Conservation (phyloP, 2,797 vertebrate species). For the Gallinago nigripennis region DNA sequence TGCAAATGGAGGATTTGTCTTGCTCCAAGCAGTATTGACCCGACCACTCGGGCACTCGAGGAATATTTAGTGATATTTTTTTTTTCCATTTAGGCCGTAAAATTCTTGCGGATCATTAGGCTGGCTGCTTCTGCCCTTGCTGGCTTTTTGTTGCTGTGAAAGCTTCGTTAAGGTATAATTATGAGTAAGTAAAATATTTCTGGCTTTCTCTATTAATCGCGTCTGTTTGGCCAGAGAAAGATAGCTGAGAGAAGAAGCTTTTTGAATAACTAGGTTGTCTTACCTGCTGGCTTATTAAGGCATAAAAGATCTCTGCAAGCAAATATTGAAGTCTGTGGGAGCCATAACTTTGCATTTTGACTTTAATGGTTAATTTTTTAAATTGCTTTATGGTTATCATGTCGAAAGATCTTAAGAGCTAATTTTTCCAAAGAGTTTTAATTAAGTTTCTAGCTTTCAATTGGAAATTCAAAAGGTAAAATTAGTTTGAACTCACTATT, state of each 20-base stretch:
- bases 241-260: not conserved
- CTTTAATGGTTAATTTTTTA: not conserved
- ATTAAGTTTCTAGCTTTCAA: not conserved
- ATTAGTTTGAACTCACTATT: not conserved
- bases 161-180: not conserved
- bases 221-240: not conserved
- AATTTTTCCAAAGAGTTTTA: not conserved
- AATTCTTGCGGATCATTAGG: not conserved
- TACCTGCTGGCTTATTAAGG: not conserved
- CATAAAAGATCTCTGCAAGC: not conserved
- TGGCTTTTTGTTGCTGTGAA: not conserved
- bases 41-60: rapidly evolving
- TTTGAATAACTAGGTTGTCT: not conserved
- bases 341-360: not conserved
- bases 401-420: not conserved
- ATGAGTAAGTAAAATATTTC: not conserved
- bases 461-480: not conserved
- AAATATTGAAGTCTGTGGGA: not conserved
- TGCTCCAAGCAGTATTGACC: rapidly evolving
- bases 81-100: not conserved
- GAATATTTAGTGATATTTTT: not conserved
- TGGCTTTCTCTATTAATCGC: rapidly evolving
- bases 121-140: rapidly evolving
- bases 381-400: not conserved
- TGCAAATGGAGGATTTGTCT: not conserved